A percentile compares a stretch with the other conserved stretches of the same genome.
Evolutionary conservation across 2,113 vertebrate genomes (phyloP).

Genomic region (Micronycteris hirsuta): DNA sequence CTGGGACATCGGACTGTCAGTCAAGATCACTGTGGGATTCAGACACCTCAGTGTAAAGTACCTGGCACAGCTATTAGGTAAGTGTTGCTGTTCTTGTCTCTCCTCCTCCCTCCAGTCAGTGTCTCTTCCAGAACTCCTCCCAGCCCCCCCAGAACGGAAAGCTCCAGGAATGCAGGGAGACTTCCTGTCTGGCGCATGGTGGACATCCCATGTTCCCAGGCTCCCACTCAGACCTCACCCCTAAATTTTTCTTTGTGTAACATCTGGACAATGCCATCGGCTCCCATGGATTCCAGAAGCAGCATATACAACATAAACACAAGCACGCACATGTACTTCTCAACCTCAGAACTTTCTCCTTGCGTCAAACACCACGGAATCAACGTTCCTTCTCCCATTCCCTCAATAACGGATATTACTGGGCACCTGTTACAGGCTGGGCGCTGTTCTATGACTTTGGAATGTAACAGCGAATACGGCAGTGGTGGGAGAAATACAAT

Average conservation of each 20-base stretch:
- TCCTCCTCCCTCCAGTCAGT: not conserved
- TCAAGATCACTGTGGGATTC: not conserved
- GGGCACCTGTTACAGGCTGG: not conserved
- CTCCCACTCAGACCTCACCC: not conserved
- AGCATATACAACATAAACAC: not conserved
- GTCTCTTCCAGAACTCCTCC: not conserved
- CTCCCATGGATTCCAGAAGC: not conserved
- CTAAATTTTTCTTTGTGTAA: not conserved
- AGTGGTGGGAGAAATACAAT: not conserved
- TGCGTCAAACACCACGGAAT: not conserved
- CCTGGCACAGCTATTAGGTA: not conserved
- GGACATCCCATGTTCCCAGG: too few relatives aligned
- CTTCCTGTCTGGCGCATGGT: too few relatives aligned
- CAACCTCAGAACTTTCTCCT: not conserved
- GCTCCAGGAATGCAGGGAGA: too few relatives aligned
- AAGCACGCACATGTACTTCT: not conserved
- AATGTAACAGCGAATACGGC: not conserved
- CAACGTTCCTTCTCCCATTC: not conserved
- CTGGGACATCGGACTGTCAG: not conserved
- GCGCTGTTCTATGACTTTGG: not conserved
- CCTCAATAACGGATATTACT: not conserved
- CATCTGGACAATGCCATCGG: not conserved
- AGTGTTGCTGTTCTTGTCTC: not conserved
- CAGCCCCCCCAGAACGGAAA: fast-evolving
- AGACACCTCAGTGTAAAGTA: not conserved